Conservation (phyloP, 2,888 invertebrate genomes). For the Oxystoma pomonae region DNA sequence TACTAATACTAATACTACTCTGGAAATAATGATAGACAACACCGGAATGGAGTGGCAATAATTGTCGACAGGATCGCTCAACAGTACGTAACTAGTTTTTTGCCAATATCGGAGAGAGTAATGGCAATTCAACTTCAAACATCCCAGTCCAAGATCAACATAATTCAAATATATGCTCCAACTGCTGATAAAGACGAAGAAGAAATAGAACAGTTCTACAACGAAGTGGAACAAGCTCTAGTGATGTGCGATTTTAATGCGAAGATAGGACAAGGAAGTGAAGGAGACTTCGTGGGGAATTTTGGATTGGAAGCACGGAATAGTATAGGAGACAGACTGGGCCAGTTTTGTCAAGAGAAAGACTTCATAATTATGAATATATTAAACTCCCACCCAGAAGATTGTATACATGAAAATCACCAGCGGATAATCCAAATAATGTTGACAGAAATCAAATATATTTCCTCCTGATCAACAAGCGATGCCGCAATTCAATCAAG, state of each 20-base stretch:
- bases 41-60: constrained; percentile 13
- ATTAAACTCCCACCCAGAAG: constrained; percentile 5
- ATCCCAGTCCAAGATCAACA: background rate
- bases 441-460: background rate
- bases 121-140: background rate
- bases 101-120: constrained; percentile 4
- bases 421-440: too few species aligned
- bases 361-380: constrained; percentile 4
- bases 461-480: background rate
- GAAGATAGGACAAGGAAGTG: constrained; percentile 10
- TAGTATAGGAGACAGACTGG: background rate
- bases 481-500: background rate
- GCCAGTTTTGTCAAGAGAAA: background rate
- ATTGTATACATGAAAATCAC: background rate
- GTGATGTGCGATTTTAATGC: constrained; percentile 9
- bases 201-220: constrained; percentile 9
- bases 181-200: constrained; percentile 5
- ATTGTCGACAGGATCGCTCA: constrained; percentile 2
- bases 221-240: constrained; percentile 8
- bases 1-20: too few species aligned
- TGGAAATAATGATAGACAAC: constrained; percentile 7
- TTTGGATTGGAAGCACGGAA: constrained; percentile 8
- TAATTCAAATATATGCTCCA: too few species aligned
- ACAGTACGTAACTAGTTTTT: constrained; percentile 9
- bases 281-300: constrained; percentile 3